Evolutionary conservation across 2,888 invertebrate genomes (phyloP).

Genomic region (Chymomyza procnemis): DNA sequence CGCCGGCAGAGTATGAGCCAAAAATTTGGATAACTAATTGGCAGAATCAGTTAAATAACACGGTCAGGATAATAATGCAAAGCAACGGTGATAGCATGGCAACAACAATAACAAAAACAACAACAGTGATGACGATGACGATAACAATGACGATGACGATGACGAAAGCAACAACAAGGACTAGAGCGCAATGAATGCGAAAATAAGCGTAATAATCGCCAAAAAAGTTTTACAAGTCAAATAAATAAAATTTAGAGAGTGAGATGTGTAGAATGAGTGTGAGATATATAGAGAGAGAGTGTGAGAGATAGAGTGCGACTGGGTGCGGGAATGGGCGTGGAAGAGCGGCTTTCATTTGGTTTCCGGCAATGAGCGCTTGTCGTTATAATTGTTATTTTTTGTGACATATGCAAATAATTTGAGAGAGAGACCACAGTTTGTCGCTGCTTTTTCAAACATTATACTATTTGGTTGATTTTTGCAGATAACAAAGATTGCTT

Average conservation of each 20-base stretch:
- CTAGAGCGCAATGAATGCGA: too few species aligned
- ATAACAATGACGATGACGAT: conserved; percentile 6
- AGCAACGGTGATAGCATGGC: conserved; percentile 2
- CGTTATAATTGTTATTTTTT: conserved; percentile 1
- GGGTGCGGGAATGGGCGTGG: too few species aligned
- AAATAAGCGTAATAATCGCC: conserved; percentile 29
- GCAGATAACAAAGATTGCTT: too few species aligned
- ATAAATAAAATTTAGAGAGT: background rate
- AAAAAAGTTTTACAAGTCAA: background rate
- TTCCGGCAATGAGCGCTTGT: conserved; percentile 1
- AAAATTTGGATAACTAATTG: conserved; percentile 72
- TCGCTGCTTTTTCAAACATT: background rate
- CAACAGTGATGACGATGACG: conserved; percentile 23
- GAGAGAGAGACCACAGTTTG: conserved; percentile 10
- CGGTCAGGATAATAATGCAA: conserved; percentile 14
- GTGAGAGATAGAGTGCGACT: too few species aligned
- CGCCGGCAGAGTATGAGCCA: background rate
- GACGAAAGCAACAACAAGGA: background rate
- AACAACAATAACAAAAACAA: background rate
- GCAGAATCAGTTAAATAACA: conserved; percentile 44
- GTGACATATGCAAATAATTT: conserved; percentile 34
- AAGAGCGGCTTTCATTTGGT: conserved; percentile 3
- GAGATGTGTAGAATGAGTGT: too few species aligned
- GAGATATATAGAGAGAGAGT: too few species aligned
- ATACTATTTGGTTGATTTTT: conserved; percentile 32